phyloP scores from a whole-genome alignment of 2,888 invertebrate species.

The Platycheirus rosarum region DNA sequence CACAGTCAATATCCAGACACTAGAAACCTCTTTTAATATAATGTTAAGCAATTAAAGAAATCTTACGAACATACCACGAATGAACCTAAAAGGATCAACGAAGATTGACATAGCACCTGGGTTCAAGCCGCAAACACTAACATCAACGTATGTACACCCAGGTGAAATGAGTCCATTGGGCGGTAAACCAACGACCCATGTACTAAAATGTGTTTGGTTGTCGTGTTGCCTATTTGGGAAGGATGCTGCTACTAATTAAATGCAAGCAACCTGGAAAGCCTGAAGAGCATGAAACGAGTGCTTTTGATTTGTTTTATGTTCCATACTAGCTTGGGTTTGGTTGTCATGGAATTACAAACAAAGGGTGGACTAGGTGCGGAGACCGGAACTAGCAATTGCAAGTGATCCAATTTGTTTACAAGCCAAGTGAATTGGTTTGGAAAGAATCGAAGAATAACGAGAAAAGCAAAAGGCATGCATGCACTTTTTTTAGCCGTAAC shows the following conservation, averaged over 20 bases:
- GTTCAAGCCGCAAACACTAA: slow-evolving; percentile 10
- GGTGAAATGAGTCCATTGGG: slow-evolving; percentile 52
- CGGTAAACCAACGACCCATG: background rate
- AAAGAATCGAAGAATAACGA: slow-evolving; percentile 41
- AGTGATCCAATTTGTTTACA: slow-evolving; percentile 38
- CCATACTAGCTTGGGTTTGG: slow-evolving; percentile 8
- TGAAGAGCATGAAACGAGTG: slow-evolving; percentile 65
- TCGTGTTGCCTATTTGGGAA: slow-evolving; percentile 47
- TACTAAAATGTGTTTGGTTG: slow-evolving; percentile 51
- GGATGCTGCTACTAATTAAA: slow-evolving; percentile 70
- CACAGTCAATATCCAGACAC: too few species aligned
- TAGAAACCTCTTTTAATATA: slow-evolving; percentile 28
- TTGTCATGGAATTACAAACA: too few species aligned
- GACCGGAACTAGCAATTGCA: background rate
- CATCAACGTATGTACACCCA: too few species aligned
- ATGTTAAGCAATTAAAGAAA: slow-evolving; percentile 35
- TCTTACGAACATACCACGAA: slow-evolving; percentile 49
- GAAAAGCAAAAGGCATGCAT: too few species aligned
- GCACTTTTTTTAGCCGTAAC: too few species aligned
- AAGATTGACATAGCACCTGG: slow-evolving; percentile 40
- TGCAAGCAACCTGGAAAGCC: slow-evolving; percentile 71
- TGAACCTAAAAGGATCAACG: slow-evolving; percentile 1
- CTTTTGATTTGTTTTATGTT: slow-evolving; percentile 55
- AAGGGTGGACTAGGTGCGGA: slow-evolving; percentile 18
- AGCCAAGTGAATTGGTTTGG: slow-evolving; percentile 54